phyloP scores from a whole-genome alignment of 2,113 vertebrate species.

The Lynx canadensis region DNA sequence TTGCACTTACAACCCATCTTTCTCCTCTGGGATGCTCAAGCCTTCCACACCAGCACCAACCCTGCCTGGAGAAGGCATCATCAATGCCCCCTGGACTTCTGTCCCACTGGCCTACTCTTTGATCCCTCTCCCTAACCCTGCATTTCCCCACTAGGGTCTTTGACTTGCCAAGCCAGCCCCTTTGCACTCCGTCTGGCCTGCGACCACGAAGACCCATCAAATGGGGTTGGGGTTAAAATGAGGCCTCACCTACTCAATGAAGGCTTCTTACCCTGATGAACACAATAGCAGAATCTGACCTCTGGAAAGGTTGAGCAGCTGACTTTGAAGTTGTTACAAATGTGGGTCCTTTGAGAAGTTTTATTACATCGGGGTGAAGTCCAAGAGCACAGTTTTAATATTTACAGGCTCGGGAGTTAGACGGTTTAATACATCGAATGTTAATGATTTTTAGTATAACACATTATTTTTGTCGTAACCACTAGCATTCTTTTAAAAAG shows the following conservation, averaged over 20 bases:
- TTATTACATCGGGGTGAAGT: slow-evolving; percentile 46
- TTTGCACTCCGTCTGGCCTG: neutral
- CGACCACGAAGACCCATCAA: neutral
- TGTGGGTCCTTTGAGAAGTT: slow-evolving; percentile 70
- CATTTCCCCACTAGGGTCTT: neutral
- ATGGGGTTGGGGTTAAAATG: neutral
- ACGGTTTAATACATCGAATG: slow-evolving; percentile 75
- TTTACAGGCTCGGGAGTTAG: slow-evolving; percentile 67
- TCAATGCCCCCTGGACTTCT: neutral
- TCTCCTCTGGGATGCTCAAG: neutral
- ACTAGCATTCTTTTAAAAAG: slow-evolving; percentile 83
- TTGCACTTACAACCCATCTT: neutral
- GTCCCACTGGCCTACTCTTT: neutral
- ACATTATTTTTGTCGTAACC: slow-evolving; percentile 79
- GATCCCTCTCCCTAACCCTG: neutral
- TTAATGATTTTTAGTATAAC: slow-evolving; percentile 80
- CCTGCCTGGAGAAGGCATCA: neutral
- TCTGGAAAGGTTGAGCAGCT: slow-evolving; percentile 44
- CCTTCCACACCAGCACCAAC: neutral
- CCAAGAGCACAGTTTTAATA: neutral
- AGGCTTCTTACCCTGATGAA: neutral
- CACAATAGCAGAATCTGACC: neutral
- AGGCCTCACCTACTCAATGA: neutral
- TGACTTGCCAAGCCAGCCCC: neutral
- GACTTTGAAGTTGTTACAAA: slow-evolving; percentile 62